Evolutionary conservation across 2,888 invertebrate genomes (phyloP).

Genomic region (Neoitamus cyanurus): DNA sequence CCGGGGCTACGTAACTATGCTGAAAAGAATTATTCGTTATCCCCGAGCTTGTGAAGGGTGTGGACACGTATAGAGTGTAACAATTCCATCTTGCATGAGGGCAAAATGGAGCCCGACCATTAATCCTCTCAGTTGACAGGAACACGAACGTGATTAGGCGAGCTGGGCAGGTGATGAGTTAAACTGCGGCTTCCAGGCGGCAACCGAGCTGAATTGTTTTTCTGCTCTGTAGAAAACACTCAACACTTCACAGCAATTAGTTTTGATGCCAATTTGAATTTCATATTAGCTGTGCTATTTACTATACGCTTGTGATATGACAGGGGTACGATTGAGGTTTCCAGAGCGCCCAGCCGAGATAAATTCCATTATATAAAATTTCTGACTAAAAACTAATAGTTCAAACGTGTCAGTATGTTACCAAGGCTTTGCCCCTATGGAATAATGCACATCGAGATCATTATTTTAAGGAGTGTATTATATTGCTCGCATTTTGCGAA

Average conservation of each 20-base stretch:
- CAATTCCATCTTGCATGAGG: neutral
- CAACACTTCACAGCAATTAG: neutral
- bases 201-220: neutral
- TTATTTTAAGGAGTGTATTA: neutral
- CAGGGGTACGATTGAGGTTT: neutral
- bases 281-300: neutral
- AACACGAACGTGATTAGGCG: slow-evolving; percentile 10
- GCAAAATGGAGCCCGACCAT: neutral
- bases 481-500: neutral
- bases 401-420: neutral
- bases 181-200: neutral
- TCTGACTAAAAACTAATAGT: neutral
- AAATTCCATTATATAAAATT: neutral
- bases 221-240: neutral
- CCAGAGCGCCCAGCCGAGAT: neutral
- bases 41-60: neutral
- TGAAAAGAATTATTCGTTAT: neutral
- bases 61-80: neutral
- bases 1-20: neutral
- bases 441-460: neutral
- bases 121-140: slow-evolving; percentile 14
- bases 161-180: neutral
- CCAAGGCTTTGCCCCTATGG: neutral
- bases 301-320: neutral
- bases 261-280: neutral